Percentiles rank a stretch among this genome's conserved stretches.
phyloP scores from a whole-genome alignment of 2,888 invertebrate genomes.

The Lochmaea capreae region DNA sequence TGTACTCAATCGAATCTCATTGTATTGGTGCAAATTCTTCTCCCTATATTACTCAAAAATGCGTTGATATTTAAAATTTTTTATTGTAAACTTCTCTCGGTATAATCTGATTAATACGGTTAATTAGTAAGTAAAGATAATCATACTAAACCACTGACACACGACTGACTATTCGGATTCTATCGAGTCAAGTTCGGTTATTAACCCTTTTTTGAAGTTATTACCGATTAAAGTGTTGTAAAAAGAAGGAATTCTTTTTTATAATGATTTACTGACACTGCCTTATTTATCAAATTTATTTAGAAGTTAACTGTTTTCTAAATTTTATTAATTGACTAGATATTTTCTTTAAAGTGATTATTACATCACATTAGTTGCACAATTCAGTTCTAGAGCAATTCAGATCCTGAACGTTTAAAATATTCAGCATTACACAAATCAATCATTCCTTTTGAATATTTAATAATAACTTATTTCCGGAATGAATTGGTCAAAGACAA shows the following conservation, averaged over 20 bases:
- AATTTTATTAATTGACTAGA: slow-evolving; percentile 38
- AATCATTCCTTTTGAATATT: too few relatives aligned
- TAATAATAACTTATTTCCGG: neutral
- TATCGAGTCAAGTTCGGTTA: slow-evolving; percentile 14
- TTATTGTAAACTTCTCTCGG: slow-evolving; percentile 11
- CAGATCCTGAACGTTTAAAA: neutral
- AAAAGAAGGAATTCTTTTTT: slow-evolving; percentile 41
- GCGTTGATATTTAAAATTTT: slow-evolving; percentile 18
- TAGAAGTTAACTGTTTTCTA: slow-evolving; percentile 34
- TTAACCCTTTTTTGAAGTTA: slow-evolving; percentile 12
- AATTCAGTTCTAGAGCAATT: slow-evolving; percentile 10
- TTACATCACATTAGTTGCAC: slow-evolving; percentile 25
- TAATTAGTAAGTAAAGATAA: neutral
- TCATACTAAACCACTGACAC: neutral
- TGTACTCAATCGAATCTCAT: slow-evolving; percentile 29
- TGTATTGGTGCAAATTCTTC: slow-evolving; percentile 28
- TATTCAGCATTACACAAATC: neutral
- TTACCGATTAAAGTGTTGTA: slow-evolving; percentile 22
- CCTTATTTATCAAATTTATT: slow-evolving; percentile 51
- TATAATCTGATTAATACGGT: neutral
- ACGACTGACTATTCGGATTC: neutral
- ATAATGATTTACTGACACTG: slow-evolving; percentile 53
- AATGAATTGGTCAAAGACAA: slow-evolving; percentile 5
- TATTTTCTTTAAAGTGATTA: slow-evolving; percentile 24
- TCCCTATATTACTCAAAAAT: slow-evolving; percentile 20